phyloP scores from a whole-genome alignment of 2,797 vertebrate genomes.

The Merluccius polli region DNA sequence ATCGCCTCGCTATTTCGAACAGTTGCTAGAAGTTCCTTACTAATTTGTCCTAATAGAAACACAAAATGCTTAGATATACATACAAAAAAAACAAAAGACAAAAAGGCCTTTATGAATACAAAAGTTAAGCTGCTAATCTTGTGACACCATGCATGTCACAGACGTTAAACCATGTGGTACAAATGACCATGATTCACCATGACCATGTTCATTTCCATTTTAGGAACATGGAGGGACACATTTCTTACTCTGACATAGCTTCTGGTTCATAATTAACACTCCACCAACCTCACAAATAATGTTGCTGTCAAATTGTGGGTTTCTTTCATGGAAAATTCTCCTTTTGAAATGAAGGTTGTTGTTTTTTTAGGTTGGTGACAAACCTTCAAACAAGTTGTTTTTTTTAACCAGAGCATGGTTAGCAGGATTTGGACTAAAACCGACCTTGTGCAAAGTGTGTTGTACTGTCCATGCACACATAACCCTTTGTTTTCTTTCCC shows the following conservation, averaged over 20 bases:
- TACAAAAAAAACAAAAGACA: not conserved
- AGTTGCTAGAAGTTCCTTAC: conserved; percentile 36
- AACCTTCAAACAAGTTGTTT: not conserved
- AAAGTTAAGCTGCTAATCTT: no score
- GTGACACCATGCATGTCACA: not conserved
- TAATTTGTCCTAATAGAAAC: conserved; percentile 62
- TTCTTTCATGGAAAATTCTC: not conserved
- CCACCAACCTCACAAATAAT: not conserved
- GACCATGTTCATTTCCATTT: not conserved
- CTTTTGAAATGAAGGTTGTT: not conserved
- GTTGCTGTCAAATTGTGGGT: not conserved
- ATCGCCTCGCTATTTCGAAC: conserved; percentile 63
- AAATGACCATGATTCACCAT: not conserved
- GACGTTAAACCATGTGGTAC: not conserved
- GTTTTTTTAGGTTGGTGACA: not conserved
- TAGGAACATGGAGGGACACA: not conserved
- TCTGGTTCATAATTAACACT: not conserved
- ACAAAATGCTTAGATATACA: conserved; percentile 20
- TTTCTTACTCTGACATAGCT: not conserved
- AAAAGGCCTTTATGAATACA: not conserved
- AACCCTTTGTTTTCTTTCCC: conserved; percentile 44
- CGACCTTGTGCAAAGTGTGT: not conserved
- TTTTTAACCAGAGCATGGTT: not conserved
- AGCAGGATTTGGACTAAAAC: conserved; percentile 24
- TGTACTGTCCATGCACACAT: conserved; percentile 27